A percentile compares a stretch with the other conserved stretches of the same genome.
These are phyloP conservation scores for Melospiza georgiana DNA, from an alignment of 2,113 vertebrate genomes.

Conservation along the genomic window DNA sequence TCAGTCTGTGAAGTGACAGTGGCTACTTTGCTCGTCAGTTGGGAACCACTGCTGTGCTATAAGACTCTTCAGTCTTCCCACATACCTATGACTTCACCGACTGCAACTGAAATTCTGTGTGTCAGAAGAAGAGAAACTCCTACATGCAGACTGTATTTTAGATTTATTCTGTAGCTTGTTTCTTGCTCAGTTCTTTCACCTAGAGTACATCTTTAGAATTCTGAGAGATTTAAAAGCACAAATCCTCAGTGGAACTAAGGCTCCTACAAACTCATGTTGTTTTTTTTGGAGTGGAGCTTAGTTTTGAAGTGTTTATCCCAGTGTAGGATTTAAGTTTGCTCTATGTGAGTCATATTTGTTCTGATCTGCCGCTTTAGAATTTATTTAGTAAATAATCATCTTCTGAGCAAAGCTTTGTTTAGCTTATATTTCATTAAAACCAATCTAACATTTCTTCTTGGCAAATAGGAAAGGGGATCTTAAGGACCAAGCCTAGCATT, in stretches of 20 bases:
- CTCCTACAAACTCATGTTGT: not conserved
- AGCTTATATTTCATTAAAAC: not conserved
- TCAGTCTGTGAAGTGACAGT: not conserved
- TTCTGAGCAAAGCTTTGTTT: not conserved
- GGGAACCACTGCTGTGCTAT: not conserved
- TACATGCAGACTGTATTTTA: constrained; percentile 4
- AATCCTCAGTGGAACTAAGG: not conserved
- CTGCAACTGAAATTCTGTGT: constrained; percentile 4
- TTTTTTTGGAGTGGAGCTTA: not conserved
- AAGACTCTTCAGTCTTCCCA: constrained; percentile 30
- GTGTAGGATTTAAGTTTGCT: constrained; percentile 14
- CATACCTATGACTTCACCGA: constrained; percentile 22
- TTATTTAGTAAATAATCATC: constrained; percentile 40
- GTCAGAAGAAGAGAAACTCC: constrained; percentile 39
- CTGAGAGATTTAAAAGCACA: not conserved
- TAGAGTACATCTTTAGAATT: not conserved
- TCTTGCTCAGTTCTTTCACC: constrained; percentile 6
- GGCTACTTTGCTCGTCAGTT: not conserved
- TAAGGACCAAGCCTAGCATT: not conserved
- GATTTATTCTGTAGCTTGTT: not conserved
- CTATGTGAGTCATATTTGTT: constrained; percentile 22
- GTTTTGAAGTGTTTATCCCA: not conserved
- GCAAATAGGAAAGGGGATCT: not conserved
- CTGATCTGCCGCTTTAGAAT: not conserved
- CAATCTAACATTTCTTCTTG: not conserved